These are phyloP conservation scores for Diloba caeruleocephala DNA, from an alignment of 2,888 invertebrate species.

Conservation along the genomic window DNA sequence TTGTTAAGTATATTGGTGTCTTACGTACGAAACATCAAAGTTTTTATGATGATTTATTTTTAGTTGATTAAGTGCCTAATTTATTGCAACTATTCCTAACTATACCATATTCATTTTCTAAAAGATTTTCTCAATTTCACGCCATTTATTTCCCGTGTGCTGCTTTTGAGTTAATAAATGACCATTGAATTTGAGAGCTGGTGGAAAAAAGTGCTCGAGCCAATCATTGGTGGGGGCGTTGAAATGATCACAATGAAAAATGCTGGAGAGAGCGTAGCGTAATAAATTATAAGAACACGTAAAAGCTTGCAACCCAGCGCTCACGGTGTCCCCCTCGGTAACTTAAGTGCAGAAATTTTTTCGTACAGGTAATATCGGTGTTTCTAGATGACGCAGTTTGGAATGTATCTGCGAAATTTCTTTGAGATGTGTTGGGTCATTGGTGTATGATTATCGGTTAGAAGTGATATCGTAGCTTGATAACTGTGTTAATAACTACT, in stretches of 20 bases:
- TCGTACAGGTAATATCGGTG: slow-evolving; percentile 51
- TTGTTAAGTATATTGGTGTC: too few relatives aligned
- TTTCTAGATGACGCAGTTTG: slow-evolving; percentile 31
- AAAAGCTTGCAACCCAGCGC: slow-evolving; percentile 63
- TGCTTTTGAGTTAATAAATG: slow-evolving; percentile 60
- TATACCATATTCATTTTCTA: slow-evolving; percentile 7
- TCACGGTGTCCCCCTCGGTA: slow-evolving; percentile 53
- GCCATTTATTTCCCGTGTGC: slow-evolving; percentile 40
- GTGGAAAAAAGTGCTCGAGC: slow-evolving; percentile 60
- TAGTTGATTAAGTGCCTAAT: too few relatives aligned
- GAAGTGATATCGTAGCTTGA: background rate
- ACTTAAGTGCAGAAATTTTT: slow-evolving; percentile 58
- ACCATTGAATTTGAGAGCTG: slow-evolving; percentile 60
- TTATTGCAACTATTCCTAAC: too few relatives aligned
- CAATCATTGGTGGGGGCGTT: slow-evolving; percentile 70
- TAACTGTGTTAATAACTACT: too few relatives aligned
- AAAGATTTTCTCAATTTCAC: slow-evolving; percentile 34
- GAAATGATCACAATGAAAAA: slow-evolving; percentile 73
- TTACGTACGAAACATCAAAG: too few relatives aligned
- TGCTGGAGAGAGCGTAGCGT: slow-evolving; percentile 58
- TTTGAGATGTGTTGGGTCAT: slow-evolving; percentile 4
- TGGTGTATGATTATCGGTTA: slow-evolving; percentile 1
- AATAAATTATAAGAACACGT: slow-evolving; percentile 78
- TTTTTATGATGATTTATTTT: too few relatives aligned
- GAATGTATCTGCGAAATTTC: slow-evolving; percentile 20